These are phyloP conservation scores for Aphidoletes aphidimyza DNA, from an alignment of 2,888 invertebrate genomes.

Conservation along the genomic window DNA sequence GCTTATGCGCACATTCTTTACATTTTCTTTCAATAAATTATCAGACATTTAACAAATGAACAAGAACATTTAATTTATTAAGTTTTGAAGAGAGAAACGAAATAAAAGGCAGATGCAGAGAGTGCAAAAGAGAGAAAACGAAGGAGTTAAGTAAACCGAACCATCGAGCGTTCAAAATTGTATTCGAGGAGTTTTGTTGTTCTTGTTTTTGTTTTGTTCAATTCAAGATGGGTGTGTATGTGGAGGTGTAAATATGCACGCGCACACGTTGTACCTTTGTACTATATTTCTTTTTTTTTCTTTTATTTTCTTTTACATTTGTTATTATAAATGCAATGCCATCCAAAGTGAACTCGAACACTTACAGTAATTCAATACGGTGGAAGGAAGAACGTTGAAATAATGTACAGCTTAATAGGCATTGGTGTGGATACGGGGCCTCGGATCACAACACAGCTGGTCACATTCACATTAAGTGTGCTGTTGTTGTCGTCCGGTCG, in stretches of 20 bases:
- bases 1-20: conserved; percentile 21
- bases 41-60: conserved; percentile 53
- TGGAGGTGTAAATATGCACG: conserved; percentile 46
- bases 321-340: no score
- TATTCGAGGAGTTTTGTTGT: conserved; percentile 6
- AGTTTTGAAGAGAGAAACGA: conserved; percentile 41
- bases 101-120: background rate
- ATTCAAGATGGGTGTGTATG: background rate
- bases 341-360: background rate
- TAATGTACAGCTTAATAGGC: background rate
- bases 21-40: conserved; percentile 36
- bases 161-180: conserved; percentile 10
- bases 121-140: background rate
- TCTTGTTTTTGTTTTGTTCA: no score
- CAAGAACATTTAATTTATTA: conserved; percentile 51
- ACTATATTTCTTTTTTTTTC: background rate
- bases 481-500: background rate
- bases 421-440: background rate
- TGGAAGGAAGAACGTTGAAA: background rate
- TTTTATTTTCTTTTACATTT: background rate
- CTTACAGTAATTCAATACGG: conserved; percentile 11
- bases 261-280: background rate
- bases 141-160: background rate
- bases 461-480: background rate
- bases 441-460: background rate